Evolutionary conservation across 2,888 invertebrate species (phyloP), one percentile per base, ranked within the genome.

Genomic region (Dilophus febrilis): DNA sequence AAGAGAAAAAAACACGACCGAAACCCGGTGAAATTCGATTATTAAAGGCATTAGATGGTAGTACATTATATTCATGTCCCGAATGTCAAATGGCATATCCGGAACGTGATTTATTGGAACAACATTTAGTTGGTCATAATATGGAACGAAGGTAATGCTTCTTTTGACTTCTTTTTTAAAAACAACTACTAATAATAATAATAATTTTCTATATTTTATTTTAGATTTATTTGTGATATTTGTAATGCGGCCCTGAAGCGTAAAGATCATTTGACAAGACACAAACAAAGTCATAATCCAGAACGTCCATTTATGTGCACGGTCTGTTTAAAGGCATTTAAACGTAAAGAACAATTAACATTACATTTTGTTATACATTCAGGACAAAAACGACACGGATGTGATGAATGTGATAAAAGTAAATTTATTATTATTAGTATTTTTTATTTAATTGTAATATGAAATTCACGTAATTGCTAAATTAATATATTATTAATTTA

Each of bases 51-150:
- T 57, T 74, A 12, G 86, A 87, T 51, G 86, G 87, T 16, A 84
- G 84, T 45, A 84, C 85, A 0, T 56, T 86, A 8, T 86, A 81
- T 52, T 83, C 86, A 58, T 86, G 86, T 54, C 85, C 86, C 1
- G 85, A 86, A 54, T 86, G 86, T 53, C 83, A 87, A 58, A 83
- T 86, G 75, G 85, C 84, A 19, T 85, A 86, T 54, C 85, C 86
- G 0, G 86, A 87, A 54, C 77, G 83, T 36, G 82, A 79, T 45
- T 62, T 86, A 17, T 59, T 87, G 19, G 86, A 87, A 51, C 83
- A 86, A 47, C 86, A 87, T 60, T 62, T 87, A 13, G 70, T 84
- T 8, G 85, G 85, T 1, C 86, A 87, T 54, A 86, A 85, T 32
- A 69, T 86, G 58, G 87, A 87, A 52, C 70, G 86, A 47, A 54